Evolutionary conservation across 2,797 vertebrate species (phyloP), one percentile per base, ranked within the genome.

Genomic region (Hozukius guyotensis): DNA sequence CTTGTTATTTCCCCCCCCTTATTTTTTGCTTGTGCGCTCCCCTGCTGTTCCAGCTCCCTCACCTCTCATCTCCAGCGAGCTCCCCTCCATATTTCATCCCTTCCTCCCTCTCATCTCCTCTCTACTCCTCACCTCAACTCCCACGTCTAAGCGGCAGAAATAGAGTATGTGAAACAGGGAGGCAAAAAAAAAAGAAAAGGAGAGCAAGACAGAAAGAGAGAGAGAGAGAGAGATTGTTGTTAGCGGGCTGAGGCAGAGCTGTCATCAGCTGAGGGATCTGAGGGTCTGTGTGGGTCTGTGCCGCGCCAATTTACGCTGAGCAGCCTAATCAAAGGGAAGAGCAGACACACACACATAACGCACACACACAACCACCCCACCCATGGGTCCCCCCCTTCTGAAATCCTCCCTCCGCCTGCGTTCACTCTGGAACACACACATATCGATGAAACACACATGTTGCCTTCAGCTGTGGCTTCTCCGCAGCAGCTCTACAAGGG

Each of bases 201-300:
- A 92, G 90, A 90, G 88, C 75, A 74, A 91, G 87, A 89, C 80
- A 62, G 60, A 62, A n/a, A 32, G 20, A 81, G 79, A 89, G 75
- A 82, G 79, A 89, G 75, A 82, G 22, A 78, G 80, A 88, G 78
- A 81, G 87, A 85, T 90, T 88, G 92, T 90, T 91, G 92, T 92
- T 93, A 89, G 88, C 82, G 46, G 81, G 91, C 91, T 87, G 88
- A 94, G 93, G 89, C 92, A 89, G 92, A 93, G 93, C 91, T 91
- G 94, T 94, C 94, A 95, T 94, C 93, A 89, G 89, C 88, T 83
- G 78, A 86, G 87, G 94, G 95, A 95, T 95, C 92, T 94, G 87
- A 94, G 82, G 92, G 92, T 83, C 85, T 90, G 75, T 65, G 77
- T 36, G 87, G 72, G 87, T 77, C 75, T 93, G 88, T 67, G 90